phyloP scores from a whole-genome alignment of 2,113 vertebrate genomes.

The Lepus timidus region DNA sequence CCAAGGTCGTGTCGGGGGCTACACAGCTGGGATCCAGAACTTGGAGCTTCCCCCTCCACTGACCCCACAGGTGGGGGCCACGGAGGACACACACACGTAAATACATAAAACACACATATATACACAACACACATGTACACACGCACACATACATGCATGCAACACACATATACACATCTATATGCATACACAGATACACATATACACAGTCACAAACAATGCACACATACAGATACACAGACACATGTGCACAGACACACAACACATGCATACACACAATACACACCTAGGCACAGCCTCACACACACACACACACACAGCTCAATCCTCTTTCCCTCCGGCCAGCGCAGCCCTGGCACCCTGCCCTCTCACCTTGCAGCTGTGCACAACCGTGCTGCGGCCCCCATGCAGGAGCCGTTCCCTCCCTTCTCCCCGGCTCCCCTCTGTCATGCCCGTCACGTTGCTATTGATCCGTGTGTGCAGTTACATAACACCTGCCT shows the following conservation, averaged over 20 bases:
- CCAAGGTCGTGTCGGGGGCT: not conserved
- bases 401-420: not conserved
- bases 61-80: not conserved
- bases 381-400: not conserved
- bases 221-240: not conserved
- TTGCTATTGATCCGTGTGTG: not conserved
- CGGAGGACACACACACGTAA: not conserved
- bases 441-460: not conserved
- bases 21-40: not conserved
- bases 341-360: no score
- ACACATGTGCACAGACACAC: no score
- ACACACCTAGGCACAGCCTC: no score
- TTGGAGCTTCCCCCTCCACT: not conserved
- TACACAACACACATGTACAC: no score
- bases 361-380: rapidly evolving
- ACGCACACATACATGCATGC: not conserved
- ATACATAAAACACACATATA: no score
- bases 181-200: no score
- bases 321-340: no score
- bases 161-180: no score
- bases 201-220: not conserved
- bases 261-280: not conserved
- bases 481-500: not conserved
- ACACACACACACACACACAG: not conserved
- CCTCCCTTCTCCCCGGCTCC: not conserved